A percentile compares a stretch with the other conserved stretches of the same genome.
These are phyloP conservation scores for Formica aserva DNA, from an alignment of 2,888 invertebrate species.

Conservation along the genomic window DNA sequence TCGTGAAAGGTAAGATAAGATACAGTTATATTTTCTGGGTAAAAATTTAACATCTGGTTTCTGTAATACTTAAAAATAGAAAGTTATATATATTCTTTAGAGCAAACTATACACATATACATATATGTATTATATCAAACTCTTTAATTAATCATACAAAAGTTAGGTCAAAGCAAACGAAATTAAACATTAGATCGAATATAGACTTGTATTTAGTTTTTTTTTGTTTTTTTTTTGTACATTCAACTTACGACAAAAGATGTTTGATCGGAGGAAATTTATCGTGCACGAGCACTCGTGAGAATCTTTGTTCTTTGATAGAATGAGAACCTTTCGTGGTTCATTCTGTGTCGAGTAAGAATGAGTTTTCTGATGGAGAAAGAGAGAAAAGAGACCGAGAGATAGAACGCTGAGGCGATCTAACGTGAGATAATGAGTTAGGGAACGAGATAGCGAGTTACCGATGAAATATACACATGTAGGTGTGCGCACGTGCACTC, in stretches of 20 bases:
- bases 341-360: conserved; percentile 50
- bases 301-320: background rate
- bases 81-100: background rate
- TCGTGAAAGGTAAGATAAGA: background rate
- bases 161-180: background rate
- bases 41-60: background rate
- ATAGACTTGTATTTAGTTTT: conserved; percentile 8
- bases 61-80: background rate
- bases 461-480: conserved; percentile 45
- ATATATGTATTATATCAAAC: background rate
- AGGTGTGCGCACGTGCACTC: background rate
- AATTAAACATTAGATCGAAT: background rate
- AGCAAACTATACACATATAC: background rate
- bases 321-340: conserved; percentile 60
- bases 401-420: conserved; percentile 54
- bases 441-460: conserved; percentile 39
- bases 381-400: conserved; percentile 30
- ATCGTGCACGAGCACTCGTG: conserved; percentile 26
- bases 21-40: background rate
- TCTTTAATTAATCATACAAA: background rate
- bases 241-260: background rate
- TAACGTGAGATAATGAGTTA: conserved; percentile 68
- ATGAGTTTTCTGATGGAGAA: conserved; percentile 26
- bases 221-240: conserved; percentile 4
- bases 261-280: conserved; percentile 13